Evolutionary conservation across 2,113 vertebrate species (phyloP).

Genomic region (Thermophis baileyi): DNA sequence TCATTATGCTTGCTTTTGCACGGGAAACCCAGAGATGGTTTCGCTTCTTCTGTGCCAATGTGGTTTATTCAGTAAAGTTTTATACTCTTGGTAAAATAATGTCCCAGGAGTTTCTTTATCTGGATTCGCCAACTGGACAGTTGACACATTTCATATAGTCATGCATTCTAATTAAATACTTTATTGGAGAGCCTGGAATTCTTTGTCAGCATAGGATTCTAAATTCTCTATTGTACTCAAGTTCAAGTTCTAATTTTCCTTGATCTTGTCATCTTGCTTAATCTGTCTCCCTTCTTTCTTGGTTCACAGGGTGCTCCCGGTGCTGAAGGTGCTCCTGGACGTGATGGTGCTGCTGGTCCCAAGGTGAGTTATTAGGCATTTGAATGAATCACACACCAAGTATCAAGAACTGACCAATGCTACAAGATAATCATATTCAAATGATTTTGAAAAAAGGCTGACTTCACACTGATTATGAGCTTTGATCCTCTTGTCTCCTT

Average conservation of each 20-base stretch:
- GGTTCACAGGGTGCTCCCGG: slow-evolving; percentile 79
- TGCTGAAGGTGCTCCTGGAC: slow-evolving; percentile 89
- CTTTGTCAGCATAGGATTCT: not conserved
- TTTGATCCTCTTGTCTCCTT: too few species aligned
- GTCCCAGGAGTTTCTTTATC: too few species aligned
- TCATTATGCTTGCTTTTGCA: too few species aligned
- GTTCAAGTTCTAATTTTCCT: not conserved
- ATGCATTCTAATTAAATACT: not conserved
- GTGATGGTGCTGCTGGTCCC: slow-evolving; percentile 85
- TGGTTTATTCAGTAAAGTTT: too few species aligned
- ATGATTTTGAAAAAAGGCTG: rapidly evolving
- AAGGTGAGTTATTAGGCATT: slow-evolving; percentile 74
- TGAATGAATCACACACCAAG: not conserved
- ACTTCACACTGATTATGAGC: not conserved
- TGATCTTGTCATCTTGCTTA: rapidly evolving
- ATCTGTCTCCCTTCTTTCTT: slow-evolving; percentile 7
- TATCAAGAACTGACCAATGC: not conserved
- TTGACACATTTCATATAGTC: not conserved
- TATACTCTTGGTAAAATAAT: too few species aligned
- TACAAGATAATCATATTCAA: rapidly evolving
- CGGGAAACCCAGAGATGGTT: too few species aligned
- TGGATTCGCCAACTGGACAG: too few species aligned
- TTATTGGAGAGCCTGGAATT: not conserved
- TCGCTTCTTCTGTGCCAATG: too few species aligned
- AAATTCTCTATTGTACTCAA: not conserved